Evolutionary conservation across 2,113 vertebrate species (phyloP).

Genomic region (Psephotus haematonotus): DNA sequence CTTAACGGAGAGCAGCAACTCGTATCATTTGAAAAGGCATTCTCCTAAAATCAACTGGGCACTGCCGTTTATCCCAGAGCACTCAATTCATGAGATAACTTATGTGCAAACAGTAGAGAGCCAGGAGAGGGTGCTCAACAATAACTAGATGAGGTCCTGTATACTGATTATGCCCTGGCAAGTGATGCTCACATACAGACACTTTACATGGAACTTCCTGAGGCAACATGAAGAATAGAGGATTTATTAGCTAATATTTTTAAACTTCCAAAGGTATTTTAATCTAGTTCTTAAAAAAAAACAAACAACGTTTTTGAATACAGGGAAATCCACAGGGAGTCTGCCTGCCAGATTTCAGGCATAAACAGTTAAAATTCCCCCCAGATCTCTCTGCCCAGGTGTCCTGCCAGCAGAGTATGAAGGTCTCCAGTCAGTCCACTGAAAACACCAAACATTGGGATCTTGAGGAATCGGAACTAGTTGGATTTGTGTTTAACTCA

Average conservation of each 20-base stretch:
- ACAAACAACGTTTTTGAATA: background rate
- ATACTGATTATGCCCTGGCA: background rate
- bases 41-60: background rate
- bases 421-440: background rate
- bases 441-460: background rate
- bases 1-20: background rate
- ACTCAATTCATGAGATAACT: background rate
- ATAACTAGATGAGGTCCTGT: background rate
- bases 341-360: background rate
- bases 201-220: background rate
- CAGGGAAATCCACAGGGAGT: background rate
- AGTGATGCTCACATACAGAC: background rate
- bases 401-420: background rate
- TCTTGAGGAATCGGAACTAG: background rate
- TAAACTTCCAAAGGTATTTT: background rate
- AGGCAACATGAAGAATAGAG: background rate
- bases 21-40: background rate
- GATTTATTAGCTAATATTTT: background rate
- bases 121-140: constrained; percentile 57
- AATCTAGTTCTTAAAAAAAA: background rate
- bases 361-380: background rate
- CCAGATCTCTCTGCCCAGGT: rapidly evolving
- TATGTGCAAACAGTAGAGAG: background rate
- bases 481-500: background rate
- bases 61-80: background rate